These are phyloP conservation scores for Agrilus cyanescens DNA, from an alignment of 2,888 invertebrate genomes.

Conservation along the genomic window DNA sequence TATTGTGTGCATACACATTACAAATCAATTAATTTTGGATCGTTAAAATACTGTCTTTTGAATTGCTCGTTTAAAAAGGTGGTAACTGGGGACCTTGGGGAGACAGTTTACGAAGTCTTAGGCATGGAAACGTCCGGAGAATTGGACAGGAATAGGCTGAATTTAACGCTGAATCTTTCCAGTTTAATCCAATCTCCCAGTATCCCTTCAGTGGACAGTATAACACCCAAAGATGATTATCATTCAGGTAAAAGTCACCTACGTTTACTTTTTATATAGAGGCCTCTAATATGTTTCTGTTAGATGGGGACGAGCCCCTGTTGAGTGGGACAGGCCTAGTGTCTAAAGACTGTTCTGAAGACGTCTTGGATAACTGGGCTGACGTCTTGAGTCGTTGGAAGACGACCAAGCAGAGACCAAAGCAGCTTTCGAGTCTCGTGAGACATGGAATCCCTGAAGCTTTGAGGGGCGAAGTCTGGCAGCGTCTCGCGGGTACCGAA, in stretches of 20 bases:
- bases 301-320: conserved; percentile 86
- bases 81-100: conserved; percentile 48
- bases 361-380: conserved; percentile 86
- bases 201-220: conserved; percentile 58
- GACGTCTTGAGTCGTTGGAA: conserved; percentile 70
- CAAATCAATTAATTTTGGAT: too few species aligned
- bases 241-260: conserved; percentile 51
- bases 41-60: background rate
- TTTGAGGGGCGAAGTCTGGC: conserved; percentile 95
- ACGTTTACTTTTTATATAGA: too few species aligned
- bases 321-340: conserved; percentile 97
- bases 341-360: conserved; percentile 90
- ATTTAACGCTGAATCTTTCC: conserved; percentile 60
- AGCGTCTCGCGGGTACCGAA: conserved; percentile 79
- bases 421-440: conserved; percentile 68
- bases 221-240: conserved; percentile 61
- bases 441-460: conserved; percentile 90
- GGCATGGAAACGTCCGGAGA: conserved; percentile 71
- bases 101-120: conserved; percentile 60
- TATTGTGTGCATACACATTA: too few species aligned
- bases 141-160: conserved; percentile 58
- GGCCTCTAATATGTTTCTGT: conserved; percentile 9
- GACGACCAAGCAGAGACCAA: conserved; percentile 61
- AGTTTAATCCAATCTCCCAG: conserved; percentile 63
- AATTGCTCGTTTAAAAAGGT: conserved; percentile 25